These are phyloP conservation scores for Thalassarche chlororhynchos DNA, from an alignment of 2,113 vertebrate species.

Conservation along the genomic window DNA sequence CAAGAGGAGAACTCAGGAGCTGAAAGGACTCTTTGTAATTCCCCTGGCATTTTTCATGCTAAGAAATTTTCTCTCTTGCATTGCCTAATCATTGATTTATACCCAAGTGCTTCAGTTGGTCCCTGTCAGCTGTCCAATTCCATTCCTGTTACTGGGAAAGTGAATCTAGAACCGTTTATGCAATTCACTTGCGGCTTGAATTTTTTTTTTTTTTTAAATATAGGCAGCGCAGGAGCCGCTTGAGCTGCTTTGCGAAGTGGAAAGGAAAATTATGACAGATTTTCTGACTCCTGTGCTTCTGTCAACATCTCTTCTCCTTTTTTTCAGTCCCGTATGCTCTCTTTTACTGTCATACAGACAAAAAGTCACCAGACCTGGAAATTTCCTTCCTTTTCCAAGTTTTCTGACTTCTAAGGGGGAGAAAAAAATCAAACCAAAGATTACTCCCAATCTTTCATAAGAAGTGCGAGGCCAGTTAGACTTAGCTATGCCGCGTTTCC, in stretches of 20 bases:
- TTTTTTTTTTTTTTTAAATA: not conserved
- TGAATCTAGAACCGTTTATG: not conserved
- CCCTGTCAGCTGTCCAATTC: not conserved
- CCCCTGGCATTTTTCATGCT: not conserved
- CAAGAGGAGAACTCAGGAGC: not conserved
- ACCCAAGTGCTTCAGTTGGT: not conserved
- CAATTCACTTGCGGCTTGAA: not conserved
- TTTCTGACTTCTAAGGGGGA: not conserved
- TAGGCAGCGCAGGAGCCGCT: not conserved
- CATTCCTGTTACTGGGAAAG: not conserved
- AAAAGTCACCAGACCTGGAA: not conserved
- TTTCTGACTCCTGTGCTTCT: not conserved
- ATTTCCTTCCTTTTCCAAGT: not conserved
- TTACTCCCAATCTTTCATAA: not conserved
- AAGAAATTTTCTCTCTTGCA: not conserved
- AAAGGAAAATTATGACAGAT: not conserved
- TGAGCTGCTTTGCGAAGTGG: not conserved
- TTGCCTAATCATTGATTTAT: not conserved
- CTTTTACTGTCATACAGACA: not conserved
- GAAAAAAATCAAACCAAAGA: not conserved
- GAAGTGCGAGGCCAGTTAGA: not conserved
- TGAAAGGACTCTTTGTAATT: not conserved
- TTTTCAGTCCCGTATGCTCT: not conserved
- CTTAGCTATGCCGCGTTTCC: not conserved
- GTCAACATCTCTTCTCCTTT: not conserved